phyloP scores from a whole-genome alignment of 2,888 invertebrate genomes.

The Chloroclysta siterata region DNA sequence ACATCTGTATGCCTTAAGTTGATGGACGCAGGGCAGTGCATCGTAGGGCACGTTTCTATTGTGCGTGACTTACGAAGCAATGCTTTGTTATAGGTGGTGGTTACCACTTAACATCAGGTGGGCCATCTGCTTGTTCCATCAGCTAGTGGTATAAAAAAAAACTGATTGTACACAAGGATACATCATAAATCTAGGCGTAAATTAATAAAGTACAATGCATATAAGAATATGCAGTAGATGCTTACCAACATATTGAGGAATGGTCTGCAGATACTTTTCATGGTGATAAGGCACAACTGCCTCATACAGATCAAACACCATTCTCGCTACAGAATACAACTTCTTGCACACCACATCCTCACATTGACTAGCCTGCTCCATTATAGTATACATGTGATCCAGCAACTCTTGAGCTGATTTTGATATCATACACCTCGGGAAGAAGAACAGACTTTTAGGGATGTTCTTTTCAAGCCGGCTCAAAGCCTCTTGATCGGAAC shows the following conservation, averaged over 20 bases:
- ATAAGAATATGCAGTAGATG: no score
- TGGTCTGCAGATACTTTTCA: conserved; percentile 90
- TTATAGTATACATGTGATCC: conserved; percentile 86
- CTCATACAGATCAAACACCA: conserved; percentile 91
- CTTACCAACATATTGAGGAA: conserved; percentile 94
- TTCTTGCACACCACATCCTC: conserved; percentile 86
- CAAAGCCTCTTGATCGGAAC: conserved; percentile 64
- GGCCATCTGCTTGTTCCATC: no score
- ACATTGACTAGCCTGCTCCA: conserved; percentile 87
- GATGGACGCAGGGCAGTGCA: no score
- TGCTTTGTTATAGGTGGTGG: no score
- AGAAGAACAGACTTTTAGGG: conserved; percentile 75
- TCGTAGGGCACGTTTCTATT: no score
- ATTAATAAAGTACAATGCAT: no score
- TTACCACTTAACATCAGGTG: no score
- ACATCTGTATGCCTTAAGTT: no score
- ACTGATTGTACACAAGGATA: no score
- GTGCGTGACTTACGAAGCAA: no score
- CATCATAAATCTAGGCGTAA: no score
- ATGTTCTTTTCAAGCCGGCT: conserved; percentile 71
- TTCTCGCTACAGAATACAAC: conserved; percentile 88
- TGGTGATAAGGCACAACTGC: conserved; percentile 92
- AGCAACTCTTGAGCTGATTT: conserved; percentile 87
- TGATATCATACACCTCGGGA: conserved; percentile 85
- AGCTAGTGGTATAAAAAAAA: no score